Evolutionary conservation across 2,888 invertebrate species (phyloP).

Genomic region (Phaedon cochleariae): DNA sequence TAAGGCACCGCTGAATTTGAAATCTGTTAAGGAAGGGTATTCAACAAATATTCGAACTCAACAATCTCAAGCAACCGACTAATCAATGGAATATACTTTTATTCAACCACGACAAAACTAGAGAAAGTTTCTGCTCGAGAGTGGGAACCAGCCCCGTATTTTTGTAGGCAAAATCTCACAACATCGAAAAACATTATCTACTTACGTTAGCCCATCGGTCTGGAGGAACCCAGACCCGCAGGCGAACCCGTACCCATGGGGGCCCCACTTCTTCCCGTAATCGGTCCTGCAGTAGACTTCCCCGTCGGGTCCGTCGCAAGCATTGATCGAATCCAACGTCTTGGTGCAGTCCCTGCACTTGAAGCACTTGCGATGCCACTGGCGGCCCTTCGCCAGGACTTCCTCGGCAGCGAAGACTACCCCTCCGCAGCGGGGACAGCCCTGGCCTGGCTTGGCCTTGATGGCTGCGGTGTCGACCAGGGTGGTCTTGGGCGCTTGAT

Average conservation of each 20-base stretch:
- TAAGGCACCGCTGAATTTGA: too few relatives aligned
- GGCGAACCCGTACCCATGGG: conserved; percentile 95
- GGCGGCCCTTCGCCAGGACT: conserved; percentile 87
- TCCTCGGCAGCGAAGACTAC: conserved; percentile 94
- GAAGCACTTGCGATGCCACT: conserved; percentile 94
- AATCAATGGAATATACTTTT: too few relatives aligned
- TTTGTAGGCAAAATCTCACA: too few relatives aligned
- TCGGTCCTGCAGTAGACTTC: conserved; percentile 97
- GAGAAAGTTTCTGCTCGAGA: too few relatives aligned
- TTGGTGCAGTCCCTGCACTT: conserved; percentile 93
- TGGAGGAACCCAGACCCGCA: conserved; percentile 94
- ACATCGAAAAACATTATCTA: too few relatives aligned
- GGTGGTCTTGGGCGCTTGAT: conserved; percentile 79
- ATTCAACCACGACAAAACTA: too few relatives aligned
- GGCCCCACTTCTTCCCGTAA: conserved; percentile 97
- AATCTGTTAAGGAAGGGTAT: too few relatives aligned
- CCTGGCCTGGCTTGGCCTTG: conserved; percentile 84
- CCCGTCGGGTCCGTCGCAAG: conserved; percentile 92
- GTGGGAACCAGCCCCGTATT: too few relatives aligned
- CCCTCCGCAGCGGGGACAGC: conserved; percentile 90
- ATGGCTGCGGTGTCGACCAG: conserved; percentile 82
- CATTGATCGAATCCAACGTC: conserved; percentile 94
- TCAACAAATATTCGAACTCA: too few relatives aligned
- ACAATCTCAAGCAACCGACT: too few relatives aligned
- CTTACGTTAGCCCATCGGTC: conserved; percentile 89